These are phyloP conservation scores for Puntigrus tetrazona DNA, from an alignment of 2,113 vertebrate species.

Conservation along the genomic window DNA sequence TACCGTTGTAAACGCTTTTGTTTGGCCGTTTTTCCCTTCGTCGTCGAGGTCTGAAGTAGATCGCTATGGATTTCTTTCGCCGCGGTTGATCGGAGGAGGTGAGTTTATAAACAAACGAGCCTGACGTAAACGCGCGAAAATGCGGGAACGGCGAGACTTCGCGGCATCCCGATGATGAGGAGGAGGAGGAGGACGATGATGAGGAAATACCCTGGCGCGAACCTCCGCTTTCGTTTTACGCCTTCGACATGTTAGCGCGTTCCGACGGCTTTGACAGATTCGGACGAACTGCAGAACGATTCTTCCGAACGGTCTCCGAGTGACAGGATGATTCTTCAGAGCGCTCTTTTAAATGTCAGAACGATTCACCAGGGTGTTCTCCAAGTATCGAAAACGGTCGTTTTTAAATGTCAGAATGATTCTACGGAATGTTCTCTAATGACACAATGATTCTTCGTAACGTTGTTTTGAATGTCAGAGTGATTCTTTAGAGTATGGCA, in stretches of 20 bases:
- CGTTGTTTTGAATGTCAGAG: background rate
- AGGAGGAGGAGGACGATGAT: background rate
- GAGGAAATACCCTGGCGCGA: background rate
- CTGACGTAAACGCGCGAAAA: background rate
- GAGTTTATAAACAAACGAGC: slow-evolving; percentile 6
- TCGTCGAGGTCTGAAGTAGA: slow-evolving; percentile 16
- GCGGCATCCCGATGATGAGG: background rate
- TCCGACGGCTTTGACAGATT: background rate
- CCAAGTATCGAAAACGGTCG: no score
- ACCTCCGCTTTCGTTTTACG: slow-evolving; percentile 35
- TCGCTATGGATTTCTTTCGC: background rate
- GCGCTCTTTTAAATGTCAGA: background rate
- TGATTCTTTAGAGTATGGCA: background rate
- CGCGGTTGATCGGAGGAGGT: background rate
- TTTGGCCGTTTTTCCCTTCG: slow-evolving; percentile 56
- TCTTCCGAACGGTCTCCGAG: background rate
- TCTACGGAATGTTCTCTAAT: background rate
- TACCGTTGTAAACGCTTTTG: slow-evolving; percentile 67
- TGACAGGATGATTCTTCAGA: background rate
- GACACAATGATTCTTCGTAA: background rate
- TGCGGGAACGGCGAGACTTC: background rate
- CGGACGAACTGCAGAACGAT: background rate
- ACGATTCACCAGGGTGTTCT: no score
- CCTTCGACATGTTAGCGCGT: background rate
- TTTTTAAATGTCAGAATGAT: background rate